Conservation (phyloP, 2,113 vertebrate genomes). For the Oxyruncus cristatus region DNA sequence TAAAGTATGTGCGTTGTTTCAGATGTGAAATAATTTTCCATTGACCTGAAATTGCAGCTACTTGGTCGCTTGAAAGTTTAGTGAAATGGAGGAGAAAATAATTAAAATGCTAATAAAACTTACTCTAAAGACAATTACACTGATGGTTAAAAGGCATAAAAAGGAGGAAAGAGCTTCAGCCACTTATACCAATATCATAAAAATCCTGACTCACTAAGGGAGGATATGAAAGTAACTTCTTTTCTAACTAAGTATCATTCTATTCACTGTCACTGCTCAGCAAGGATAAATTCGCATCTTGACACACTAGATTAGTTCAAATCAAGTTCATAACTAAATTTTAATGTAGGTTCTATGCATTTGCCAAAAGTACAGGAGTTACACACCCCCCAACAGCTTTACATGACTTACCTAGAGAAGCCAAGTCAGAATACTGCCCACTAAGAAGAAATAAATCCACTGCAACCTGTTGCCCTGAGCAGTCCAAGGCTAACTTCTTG, state of each 20-base stretch:
- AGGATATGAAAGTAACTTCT: not conserved
- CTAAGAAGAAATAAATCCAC: conserved; percentile 96
- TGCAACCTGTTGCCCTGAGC: conserved; percentile 94
- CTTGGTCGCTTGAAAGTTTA: not conserved
- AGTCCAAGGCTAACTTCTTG: conserved; percentile 97
- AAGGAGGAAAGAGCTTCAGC: not conserved
- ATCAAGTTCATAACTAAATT: not conserved
- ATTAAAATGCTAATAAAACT: not conserved
- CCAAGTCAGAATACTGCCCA: conserved; percentile 91
- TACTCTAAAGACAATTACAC: not conserved
- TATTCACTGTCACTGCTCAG: not conserved
- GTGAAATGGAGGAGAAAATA: not conserved
- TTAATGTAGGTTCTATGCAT: not conserved
- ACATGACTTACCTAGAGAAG: conserved; percentile 84
- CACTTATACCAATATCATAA: not conserved
- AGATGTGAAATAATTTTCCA: not conserved
- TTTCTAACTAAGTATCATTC: not conserved
- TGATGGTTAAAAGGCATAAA: not conserved
- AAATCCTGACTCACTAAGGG: not conserved
- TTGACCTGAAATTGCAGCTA: not conserved
- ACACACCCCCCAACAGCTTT: not conserved
- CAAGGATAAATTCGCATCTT: not conserved
- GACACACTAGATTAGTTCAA: not conserved
- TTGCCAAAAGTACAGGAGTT: not conserved
- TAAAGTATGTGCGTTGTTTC: not conserved